These are phyloP conservation scores for Porites lutea DNA, from an alignment of 64 coral and sea anemone genomes.

Conservation along the genomic window DNA sequence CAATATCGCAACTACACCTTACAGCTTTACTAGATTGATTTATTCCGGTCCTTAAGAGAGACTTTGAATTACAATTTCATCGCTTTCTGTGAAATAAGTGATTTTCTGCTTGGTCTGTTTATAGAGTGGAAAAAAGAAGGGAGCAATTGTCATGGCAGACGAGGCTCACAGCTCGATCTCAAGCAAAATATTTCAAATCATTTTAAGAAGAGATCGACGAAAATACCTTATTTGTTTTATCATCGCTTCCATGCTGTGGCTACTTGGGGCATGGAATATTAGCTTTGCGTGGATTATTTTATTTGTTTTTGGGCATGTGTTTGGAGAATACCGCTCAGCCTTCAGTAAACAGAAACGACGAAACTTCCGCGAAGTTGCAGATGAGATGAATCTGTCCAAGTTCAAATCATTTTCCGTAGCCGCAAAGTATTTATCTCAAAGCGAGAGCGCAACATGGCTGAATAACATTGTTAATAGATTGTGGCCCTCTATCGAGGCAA, in stretches of 20 bases:
- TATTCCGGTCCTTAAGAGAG: too few relatives aligned
- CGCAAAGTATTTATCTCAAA: slow-evolving; percentile 69
- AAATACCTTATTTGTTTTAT: slow-evolving; percentile 22
- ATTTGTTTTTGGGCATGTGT: slow-evolving; percentile 51
- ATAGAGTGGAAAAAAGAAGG: neutral
- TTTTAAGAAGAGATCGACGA: neutral
- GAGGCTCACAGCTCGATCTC: neutral
- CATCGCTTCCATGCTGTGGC: slow-evolving; percentile 64
- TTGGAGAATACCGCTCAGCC: slow-evolving; percentile 64
- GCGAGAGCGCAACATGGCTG: slow-evolving; percentile 75
- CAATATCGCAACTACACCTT: neutral
- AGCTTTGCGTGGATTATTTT: slow-evolving; percentile 89
- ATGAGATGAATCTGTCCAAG: slow-evolving; percentile 49
- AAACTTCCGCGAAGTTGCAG: slow-evolving; percentile 54
- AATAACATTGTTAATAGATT: slow-evolving; percentile 83
- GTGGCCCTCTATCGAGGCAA: slow-evolving; percentile 84
- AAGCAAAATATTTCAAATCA: neutral
- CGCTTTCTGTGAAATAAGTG: neutral
- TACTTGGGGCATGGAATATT: slow-evolving; percentile 69
- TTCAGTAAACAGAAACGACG: slow-evolving; percentile 42
- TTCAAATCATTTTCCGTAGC: slow-evolving; percentile 55
- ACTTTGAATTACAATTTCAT: slow-evolving; percentile 9
- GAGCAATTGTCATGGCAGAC: neutral
- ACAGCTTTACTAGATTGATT: neutral
- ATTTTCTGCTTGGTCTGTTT: neutral